phyloP scores from a whole-genome alignment of 2,797 vertebrate species.

The Catostomus latipinnis region DNA sequence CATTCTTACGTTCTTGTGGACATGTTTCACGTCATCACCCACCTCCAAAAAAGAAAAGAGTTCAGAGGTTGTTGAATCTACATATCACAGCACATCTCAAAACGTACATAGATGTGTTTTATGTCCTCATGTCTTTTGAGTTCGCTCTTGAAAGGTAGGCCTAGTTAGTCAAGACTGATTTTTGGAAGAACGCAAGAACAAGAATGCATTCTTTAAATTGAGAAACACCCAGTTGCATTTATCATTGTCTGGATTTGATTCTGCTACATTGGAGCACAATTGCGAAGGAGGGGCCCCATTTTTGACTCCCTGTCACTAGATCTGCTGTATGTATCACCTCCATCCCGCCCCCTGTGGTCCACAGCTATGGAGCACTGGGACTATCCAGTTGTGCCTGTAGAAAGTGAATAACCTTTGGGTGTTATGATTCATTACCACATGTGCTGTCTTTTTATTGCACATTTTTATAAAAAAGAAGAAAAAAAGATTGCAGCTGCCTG shows the following conservation, averaged over 20 bases:
- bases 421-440: slow-evolving; percentile 23
- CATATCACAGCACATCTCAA: too few species aligned
- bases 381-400: background rate
- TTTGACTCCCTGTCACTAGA: background rate
- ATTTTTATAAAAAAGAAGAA: background rate
- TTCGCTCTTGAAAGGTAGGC: too few species aligned
- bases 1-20: too few species aligned
- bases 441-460: slow-evolving; percentile 12
- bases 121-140: too few species aligned
- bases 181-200: too few species aligned
- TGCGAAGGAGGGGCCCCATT: background rate
- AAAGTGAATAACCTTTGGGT: slow-evolving; percentile 23
- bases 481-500: background rate
- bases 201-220: too few species aligned
- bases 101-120: too few species aligned
- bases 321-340: background rate
- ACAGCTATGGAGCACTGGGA: slow-evolving; percentile 22
- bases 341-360: background rate
- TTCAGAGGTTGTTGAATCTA: too few species aligned
- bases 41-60: too few species aligned
- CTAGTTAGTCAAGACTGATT: too few species aligned
- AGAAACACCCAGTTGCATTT: too few species aligned
- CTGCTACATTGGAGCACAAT: background rate
- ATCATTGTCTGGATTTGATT: background rate
- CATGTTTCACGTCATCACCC: too few species aligned